Base-by-base conservation (phyloP, 2,888 invertebrate species). In the Aphrophora alni region DNA sequence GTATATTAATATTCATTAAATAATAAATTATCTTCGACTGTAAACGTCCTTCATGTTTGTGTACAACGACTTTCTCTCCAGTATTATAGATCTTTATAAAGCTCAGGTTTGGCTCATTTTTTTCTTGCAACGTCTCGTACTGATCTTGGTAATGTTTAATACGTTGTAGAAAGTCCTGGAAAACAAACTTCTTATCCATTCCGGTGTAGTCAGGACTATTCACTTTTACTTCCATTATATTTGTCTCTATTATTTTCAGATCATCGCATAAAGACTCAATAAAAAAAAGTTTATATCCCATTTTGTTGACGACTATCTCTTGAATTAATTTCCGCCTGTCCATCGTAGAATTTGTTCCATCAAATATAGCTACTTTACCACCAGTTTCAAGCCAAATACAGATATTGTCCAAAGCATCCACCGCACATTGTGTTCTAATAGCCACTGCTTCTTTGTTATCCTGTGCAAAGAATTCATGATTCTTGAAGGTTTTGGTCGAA, bases 1-100 rank as follows among this genome's bases (percentile, higher is more conserved):
- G 95, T 78, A 99, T 98, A 88, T 99, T 99, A 88, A 99, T 99
- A 88, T 99, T 99, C 99, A 99, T 99, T 26, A 99, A 90, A 89
- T 99, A 99, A 89, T 99, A 99, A 0, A 99, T 99, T 86, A 99
- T 98, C 82, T 99, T 91, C 81, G 98, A 95, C 89, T 99, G 98
- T 86, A 99, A 97, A 87, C 99, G 99, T 0, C 99, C 97, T 87
- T 97, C 97, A 87, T 97, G 97, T 87, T 97, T 97, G 87, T 97
- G 97, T 0, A 97, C 97, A 0, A 97, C 92, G 12, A 97, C 96
- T 87, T 97, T 97, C 86, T 95, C 93, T 0, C 97, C 97, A 0
- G 97, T 97, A 88, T 97, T 96, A 87, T 95, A 98, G 83, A 99
- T 98, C 90, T 98, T 98, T 95, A 99, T 98, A 87, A 96, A 99